Evolutionary conservation across 2,888 invertebrate species (phyloP).

Genomic region (Andricus curvator): DNA sequence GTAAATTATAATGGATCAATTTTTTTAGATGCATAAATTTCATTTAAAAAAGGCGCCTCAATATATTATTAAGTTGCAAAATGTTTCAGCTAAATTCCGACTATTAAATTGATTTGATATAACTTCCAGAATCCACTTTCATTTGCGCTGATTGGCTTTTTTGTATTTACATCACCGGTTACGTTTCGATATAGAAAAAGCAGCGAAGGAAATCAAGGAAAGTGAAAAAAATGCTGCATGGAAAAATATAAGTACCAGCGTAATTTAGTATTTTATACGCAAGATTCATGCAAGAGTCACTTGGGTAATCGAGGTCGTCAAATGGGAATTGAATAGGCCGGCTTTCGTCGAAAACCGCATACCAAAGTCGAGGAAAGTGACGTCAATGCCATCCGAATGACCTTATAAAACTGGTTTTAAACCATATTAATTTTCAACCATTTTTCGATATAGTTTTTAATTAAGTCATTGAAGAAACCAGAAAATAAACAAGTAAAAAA

Average conservation of each 20-base stretch:
- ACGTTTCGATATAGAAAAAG: background rate
- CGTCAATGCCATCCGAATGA: slow-evolving; percentile 37
- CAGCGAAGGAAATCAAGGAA: too few species aligned
- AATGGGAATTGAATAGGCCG: background rate
- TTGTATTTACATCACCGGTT: background rate
- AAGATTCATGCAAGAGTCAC: background rate
- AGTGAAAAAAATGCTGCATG: background rate
- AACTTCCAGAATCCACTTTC: background rate
- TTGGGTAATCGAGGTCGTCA: background rate
- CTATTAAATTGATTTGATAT: background rate
- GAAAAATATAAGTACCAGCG: background rate
- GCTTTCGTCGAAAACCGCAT: slow-evolving; percentile 34
- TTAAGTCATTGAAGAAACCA: background rate
- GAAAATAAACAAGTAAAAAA: background rate
- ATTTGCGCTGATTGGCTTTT: background rate
- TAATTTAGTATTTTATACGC: background rate
- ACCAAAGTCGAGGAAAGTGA: slow-evolving; percentile 42
- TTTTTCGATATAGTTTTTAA: background rate
- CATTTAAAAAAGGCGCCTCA: background rate
- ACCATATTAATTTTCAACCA: background rate
- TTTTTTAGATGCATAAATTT: background rate
- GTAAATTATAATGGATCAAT: background rate
- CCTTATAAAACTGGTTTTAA: slow-evolving; percentile 41
- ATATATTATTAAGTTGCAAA: background rate
- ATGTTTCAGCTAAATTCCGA: background rate